These are phyloP conservation scores for Casuarius casuarius DNA, from an alignment of 2,113 vertebrate species.

Conservation along the genomic window DNA sequence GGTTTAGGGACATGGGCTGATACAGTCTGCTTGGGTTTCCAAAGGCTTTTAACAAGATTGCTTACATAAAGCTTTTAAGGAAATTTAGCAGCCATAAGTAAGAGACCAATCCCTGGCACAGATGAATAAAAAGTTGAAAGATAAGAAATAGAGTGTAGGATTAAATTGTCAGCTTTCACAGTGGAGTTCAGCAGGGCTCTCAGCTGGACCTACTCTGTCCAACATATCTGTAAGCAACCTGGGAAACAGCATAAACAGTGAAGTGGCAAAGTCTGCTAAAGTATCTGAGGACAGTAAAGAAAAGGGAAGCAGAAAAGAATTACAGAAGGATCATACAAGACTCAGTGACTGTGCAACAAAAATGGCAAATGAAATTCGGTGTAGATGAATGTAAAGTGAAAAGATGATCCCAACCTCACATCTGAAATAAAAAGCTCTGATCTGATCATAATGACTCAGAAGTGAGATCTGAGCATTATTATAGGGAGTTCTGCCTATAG, in stretches of 20 bases:
- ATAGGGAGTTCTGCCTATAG: neutral
- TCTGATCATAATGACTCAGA: neutral
- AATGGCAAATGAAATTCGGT: neutral
- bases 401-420: neutral
- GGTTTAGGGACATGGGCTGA: neutral
- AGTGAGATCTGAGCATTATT: neutral
- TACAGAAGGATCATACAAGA: neutral
- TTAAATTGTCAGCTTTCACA: neutral
- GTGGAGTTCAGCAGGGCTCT: neutral
- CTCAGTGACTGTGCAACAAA: neutral
- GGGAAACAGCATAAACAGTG: neutral
- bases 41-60: neutral
- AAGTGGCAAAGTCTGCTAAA: neutral
- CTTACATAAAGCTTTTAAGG: neutral
- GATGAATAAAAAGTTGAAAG: neutral
- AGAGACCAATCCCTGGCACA: neutral
- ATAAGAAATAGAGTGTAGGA: neutral
- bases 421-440: neutral
- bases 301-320: neutral
- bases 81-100: neutral
- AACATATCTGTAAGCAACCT: neutral
- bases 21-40: neutral
- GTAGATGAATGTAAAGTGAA: neutral
- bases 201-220: neutral
- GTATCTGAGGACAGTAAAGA: neutral